These are phyloP conservation scores for Lycocerus yunnanus DNA, from an alignment of 2,888 invertebrate genomes.

Conservation along the genomic window DNA sequence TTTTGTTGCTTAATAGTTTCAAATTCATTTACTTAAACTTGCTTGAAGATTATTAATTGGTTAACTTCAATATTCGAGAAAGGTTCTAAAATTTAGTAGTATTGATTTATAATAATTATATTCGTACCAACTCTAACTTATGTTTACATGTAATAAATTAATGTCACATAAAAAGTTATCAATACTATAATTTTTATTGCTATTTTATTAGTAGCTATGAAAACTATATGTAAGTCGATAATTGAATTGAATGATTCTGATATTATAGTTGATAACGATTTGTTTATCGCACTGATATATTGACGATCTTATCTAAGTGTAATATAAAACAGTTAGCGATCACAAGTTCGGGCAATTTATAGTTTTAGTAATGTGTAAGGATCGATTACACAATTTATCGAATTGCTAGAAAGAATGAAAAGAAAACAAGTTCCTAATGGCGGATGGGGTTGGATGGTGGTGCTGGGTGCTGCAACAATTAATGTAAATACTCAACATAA, in stretches of 20 bases:
- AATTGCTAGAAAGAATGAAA: not conserved
- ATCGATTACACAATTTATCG: not conserved
- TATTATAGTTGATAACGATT: not conserved
- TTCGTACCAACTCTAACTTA: no score
- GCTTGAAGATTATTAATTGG: no score
- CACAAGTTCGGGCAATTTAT: not conserved
- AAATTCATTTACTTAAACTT: no score
- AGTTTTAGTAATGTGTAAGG: not conserved
- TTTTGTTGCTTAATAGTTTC: no score
- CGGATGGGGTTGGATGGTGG: constrained; percentile 76
- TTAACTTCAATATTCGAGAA: no score
- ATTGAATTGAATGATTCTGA: not conserved
- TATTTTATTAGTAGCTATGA: not conserved
- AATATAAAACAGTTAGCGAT: not conserved
- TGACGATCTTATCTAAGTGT: not conserved
- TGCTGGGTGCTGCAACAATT: constrained; percentile 66
- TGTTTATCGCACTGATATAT: not conserved
- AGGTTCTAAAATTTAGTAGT: no score
- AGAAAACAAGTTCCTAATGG: constrained; percentile 62
- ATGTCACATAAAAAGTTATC: no score
- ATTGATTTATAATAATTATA: no score
- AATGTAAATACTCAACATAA: constrained; percentile 63
- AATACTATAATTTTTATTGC: not conserved
- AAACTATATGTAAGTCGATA: not conserved
- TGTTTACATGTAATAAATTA: no score